Percentiles rank a stretch among this genome's conserved stretches.
Evolutionary conservation across 2,113 vertebrate species (phyloP).

Genomic region (Morone saxatilis): DNA sequence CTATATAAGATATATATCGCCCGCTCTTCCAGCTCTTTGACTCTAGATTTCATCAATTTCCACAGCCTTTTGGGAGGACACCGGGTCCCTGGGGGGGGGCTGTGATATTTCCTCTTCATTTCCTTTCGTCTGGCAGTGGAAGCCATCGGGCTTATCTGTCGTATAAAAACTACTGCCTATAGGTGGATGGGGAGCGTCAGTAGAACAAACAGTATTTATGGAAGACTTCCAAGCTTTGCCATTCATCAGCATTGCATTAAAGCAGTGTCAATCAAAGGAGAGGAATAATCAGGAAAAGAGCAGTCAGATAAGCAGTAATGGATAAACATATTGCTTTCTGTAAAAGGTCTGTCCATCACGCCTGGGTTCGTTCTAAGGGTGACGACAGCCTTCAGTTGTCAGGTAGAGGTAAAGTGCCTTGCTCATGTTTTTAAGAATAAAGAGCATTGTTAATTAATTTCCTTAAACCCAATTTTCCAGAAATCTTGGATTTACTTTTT

Average conservation of each 20-base stretch:
- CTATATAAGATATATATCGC: constrained; percentile 16
- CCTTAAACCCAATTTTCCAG: too few species aligned
- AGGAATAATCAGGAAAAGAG: not conserved
- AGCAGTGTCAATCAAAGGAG: constrained; percentile 4
- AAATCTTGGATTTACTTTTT: too few species aligned
- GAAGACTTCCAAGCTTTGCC: not conserved
- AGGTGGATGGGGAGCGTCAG: not conserved
- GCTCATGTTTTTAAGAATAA: too few species aligned
- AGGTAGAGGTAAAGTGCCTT: too few species aligned
- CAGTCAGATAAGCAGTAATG: not conserved
- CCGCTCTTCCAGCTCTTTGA: constrained; percentile 45
- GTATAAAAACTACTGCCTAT: constrained; percentile 20
- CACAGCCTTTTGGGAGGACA: constrained; percentile 35
- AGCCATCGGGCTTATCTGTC: constrained; percentile 29
- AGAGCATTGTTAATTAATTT: too few species aligned
- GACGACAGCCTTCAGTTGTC: too few species aligned
- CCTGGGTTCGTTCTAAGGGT: too few species aligned
- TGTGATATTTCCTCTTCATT: constrained; percentile 48
- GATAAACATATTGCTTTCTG: not conserved
- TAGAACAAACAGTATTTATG: not conserved
- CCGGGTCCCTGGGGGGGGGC: not conserved
- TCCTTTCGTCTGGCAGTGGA: constrained; percentile 22
- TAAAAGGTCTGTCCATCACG: not conserved
- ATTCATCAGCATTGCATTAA: constrained; percentile 9
- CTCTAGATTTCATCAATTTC: constrained; percentile 50